A percentile compares a stretch with the other conserved stretches of the same genome.
phyloP scores from a whole-genome alignment of 2,113 vertebrate species.

The Asarcornis scutulata region DNA sequence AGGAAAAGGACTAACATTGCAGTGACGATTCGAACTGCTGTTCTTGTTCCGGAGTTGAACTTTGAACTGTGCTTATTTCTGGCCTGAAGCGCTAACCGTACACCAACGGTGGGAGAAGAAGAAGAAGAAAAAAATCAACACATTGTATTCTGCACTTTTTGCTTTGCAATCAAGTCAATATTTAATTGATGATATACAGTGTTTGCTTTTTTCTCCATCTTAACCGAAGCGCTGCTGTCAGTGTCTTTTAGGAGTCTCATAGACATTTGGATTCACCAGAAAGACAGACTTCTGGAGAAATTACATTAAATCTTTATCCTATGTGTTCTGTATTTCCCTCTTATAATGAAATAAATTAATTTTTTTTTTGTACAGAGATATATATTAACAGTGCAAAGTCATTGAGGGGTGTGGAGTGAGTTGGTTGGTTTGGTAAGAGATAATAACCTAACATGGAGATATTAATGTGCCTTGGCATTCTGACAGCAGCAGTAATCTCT shows the following conservation, averaged over 20 bases:
- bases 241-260: neutral
- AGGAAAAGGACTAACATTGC: neutral
- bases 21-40: neutral
- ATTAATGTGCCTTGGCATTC: neutral
- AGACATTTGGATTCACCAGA: neutral
- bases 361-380: neutral
- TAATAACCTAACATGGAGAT: neutral
- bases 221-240: neutral
- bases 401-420: neutral
- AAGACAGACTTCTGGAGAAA: neutral
- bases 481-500: neutral
- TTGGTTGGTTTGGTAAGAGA: neutral
- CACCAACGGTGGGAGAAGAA: neutral
- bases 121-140: no score
- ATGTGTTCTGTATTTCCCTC: neutral
- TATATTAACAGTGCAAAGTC: neutral
- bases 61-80: slow-evolving; percentile 1
- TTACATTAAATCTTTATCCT: neutral
- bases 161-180: neutral
- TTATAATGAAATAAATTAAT: neutral
- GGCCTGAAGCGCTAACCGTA: neutral
- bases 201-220: neutral
- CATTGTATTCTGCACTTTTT: neutral
- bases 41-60: neutral
- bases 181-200: neutral